phyloP scores from a whole-genome alignment of 1,140 invertebrate genomes.

The Adelges cooleyi region DNA sequence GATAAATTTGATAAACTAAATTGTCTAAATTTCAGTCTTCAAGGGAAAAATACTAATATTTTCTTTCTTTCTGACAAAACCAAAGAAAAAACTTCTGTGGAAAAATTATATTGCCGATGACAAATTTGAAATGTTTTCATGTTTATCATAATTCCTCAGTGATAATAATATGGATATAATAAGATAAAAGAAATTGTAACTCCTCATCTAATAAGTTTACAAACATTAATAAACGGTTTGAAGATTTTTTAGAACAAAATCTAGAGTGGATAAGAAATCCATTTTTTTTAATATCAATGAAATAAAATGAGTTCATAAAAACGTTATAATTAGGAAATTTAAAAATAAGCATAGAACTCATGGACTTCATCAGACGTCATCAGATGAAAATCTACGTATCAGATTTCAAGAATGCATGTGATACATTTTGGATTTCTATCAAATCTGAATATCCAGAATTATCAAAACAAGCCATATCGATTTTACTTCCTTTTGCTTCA shows the following conservation, averaged over 20 bases:
- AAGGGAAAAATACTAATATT: too few species aligned
- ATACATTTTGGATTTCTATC: not conserved
- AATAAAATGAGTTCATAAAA: too few species aligned
- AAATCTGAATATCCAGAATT: not conserved
- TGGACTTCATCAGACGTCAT: not conserved
- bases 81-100: too few species aligned
- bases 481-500: not conserved
- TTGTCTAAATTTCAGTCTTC: too few species aligned
- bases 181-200: not conserved
- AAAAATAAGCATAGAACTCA: not conserved
- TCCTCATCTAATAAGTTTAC: not conserved
- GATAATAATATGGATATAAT: not conserved
- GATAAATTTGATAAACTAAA: too few species aligned
- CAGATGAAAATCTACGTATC: not conserved
- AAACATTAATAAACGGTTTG: not conserved
- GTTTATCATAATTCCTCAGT: not conserved
- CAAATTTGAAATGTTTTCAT: not conserved
- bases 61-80: too few species aligned
- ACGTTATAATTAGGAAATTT: too few species aligned
- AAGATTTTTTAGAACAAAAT: not conserved
- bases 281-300: too few species aligned
- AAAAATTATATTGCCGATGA: not conserved
- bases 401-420: not conserved
- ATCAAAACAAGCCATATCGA: not conserved
- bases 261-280: too few species aligned